Conservation (phyloP, 92 coral and sea anemone species). For the Montipora capitata region DNA sequence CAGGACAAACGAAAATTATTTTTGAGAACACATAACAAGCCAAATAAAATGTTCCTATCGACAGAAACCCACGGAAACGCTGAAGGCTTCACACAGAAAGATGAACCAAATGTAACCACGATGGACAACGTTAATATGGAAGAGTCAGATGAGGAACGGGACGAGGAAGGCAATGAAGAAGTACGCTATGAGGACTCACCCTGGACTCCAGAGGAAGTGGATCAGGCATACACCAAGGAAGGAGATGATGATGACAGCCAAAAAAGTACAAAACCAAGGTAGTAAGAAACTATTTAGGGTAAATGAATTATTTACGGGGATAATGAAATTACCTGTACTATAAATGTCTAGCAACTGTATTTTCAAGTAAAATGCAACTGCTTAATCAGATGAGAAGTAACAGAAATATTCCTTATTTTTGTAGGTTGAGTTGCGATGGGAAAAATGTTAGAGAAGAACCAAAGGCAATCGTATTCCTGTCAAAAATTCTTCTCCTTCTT, state of each 20-base stretch:
- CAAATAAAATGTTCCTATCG: too few relatives aligned
- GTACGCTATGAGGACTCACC: slow-evolving; percentile 9
- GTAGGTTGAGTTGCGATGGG: slow-evolving; percentile 47
- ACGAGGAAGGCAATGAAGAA: too few relatives aligned
- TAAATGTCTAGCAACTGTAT: too few relatives aligned
- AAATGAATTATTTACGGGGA: too few relatives aligned
- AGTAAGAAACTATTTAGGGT: too few relatives aligned
- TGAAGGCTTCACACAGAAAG: background rate
- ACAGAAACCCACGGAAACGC: background rate
- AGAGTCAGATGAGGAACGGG: background rate
- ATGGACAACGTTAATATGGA: too few relatives aligned
- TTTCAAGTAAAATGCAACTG: too few relatives aligned
- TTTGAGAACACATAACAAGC: too few relatives aligned
- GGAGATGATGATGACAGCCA: slow-evolving; percentile 41
- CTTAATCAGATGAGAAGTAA: too few relatives aligned
- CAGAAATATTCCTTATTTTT: background rate
- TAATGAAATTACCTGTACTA: too few relatives aligned
- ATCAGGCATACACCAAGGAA: slow-evolving; percentile 19
- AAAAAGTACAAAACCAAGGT: slow-evolving; percentile 43
- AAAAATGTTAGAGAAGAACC: slow-evolving; percentile 55
- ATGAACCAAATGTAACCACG: background rate
- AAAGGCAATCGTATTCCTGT: slow-evolving; percentile 72
- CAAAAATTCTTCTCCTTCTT: slow-evolving; percentile 51
- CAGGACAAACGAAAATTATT: too few relatives aligned
- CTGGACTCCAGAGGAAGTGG: background rate